These are phyloP conservation scores for Dasyurus viverrinus DNA, from an alignment of 2,113 vertebrate genomes.

Conservation along the genomic window DNA sequence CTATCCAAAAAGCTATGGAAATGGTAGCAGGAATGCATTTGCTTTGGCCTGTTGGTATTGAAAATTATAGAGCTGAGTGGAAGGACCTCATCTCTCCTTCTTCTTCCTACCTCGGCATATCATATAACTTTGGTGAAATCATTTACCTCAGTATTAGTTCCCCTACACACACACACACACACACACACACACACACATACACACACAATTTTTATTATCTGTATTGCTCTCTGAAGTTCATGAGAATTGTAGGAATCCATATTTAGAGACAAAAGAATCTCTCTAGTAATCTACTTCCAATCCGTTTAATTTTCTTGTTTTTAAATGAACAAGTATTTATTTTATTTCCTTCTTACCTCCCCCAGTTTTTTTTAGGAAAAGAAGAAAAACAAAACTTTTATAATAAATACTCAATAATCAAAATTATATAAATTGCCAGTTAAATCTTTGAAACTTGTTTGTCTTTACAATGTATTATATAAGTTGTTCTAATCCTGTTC, in stretches of 20 bases:
- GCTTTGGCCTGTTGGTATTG: background rate
- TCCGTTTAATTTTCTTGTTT: background rate
- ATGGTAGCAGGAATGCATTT: background rate
- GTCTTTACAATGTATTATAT: background rate
- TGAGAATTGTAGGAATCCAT: background rate
- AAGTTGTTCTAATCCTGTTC: background rate
- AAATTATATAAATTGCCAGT: background rate
- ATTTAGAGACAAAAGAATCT: background rate
- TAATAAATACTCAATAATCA: background rate
- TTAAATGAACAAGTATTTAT: background rate
- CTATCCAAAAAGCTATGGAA: background rate
- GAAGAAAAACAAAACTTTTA: background rate
- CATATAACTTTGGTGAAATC: fast-evolving
- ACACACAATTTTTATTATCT: background rate
- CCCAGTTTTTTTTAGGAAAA: background rate
- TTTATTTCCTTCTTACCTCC: background rate
- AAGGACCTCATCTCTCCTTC: fast-evolving
- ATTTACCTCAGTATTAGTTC: fast-evolving
- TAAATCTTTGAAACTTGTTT: background rate
- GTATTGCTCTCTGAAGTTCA: background rate
- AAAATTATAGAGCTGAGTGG: fast-evolving
- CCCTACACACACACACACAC: background rate
- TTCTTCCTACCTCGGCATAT: background rate
- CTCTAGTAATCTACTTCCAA: background rate
- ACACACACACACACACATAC: background rate